Conservation (phyloP, 2,113 vertebrate species). For the Symphodus melops region DNA sequence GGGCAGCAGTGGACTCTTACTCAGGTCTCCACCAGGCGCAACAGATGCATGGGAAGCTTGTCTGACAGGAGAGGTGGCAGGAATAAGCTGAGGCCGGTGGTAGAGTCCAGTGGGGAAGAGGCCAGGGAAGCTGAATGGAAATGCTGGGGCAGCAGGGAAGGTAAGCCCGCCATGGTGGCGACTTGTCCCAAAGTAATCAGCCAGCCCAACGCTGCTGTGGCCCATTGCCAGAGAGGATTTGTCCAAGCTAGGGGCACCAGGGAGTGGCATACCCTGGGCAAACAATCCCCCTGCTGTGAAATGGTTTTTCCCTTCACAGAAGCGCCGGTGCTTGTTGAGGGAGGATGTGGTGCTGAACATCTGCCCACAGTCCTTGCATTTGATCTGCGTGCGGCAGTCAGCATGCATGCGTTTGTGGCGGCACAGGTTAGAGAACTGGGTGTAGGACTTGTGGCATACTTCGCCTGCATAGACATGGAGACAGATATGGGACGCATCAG, state of each 20-base stretch:
- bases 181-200: constrained; percentile 98
- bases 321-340: constrained; percentile 99
- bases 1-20: constrained; percentile 92
- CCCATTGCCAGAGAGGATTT: constrained; percentile 95
- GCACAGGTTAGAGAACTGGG: constrained; percentile 99
- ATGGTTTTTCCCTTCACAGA: constrained; percentile 99
- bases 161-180: constrained; percentile 96
- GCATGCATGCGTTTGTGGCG: constrained; percentile 99
- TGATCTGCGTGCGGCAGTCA: constrained; percentile 99
- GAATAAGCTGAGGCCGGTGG: constrained; percentile 95
- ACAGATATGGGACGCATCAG: constrained; percentile 59
- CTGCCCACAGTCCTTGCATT: constrained; percentile 99
- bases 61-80: constrained; percentile 88
- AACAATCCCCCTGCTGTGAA: constrained; percentile 98
- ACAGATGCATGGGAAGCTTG: constrained; percentile 83
- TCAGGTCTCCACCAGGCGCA: constrained; percentile 87
- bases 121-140: constrained; percentile 98
- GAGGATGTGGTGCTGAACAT: constrained; percentile 99
- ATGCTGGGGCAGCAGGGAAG: constrained; percentile 95
- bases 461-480: constrained; percentile 88
- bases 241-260: constrained; percentile 93
- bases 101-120: constrained; percentile 98
- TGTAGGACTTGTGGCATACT: constrained; percentile 99
- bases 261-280: constrained; percentile 96
- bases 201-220: constrained; percentile 93